Evolutionary conservation across 2,113 vertebrate species (phyloP).

Genomic region (Ramphastos sulfuratus): DNA sequence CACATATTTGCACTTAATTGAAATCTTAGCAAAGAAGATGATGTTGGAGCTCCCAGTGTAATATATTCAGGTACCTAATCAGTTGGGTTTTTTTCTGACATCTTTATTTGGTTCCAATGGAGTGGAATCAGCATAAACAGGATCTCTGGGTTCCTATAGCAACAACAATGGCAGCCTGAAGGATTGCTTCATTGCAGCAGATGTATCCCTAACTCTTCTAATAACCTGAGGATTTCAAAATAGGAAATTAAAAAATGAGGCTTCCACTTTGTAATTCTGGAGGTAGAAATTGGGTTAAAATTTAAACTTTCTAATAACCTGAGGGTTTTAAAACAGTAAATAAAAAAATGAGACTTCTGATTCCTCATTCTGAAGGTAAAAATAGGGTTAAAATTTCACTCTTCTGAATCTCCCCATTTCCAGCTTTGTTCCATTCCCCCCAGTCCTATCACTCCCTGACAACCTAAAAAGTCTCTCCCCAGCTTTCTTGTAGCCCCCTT

Average conservation of each 20-base stretch:
- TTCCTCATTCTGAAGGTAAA: no score
- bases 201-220: background rate
- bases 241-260: background rate
- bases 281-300: background rate
- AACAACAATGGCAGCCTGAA: background rate
- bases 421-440: no score
- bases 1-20: background rate
- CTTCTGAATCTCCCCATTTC: no score
- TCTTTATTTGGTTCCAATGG: background rate
- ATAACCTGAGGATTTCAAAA: background rate
- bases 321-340: background rate
- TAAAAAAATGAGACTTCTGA: background rate
- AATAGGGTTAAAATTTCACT: no score
- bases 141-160: conserved; percentile 27
- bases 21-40: background rate
- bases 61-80: background rate
- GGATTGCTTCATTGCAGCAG: background rate
- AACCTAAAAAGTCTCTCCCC: no score
- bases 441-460: no score
- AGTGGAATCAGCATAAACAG: background rate
- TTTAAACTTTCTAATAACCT: background rate
- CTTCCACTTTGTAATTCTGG: background rate
- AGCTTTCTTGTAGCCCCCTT: no score
- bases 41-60: background rate
- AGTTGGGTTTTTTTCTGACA: background rate